Percentiles rank a stretch among this genome's conserved stretches.
phyloP scores from a whole-genome alignment of 2,113 vertebrate genomes.

The Harpagus bidentatus region DNA sequence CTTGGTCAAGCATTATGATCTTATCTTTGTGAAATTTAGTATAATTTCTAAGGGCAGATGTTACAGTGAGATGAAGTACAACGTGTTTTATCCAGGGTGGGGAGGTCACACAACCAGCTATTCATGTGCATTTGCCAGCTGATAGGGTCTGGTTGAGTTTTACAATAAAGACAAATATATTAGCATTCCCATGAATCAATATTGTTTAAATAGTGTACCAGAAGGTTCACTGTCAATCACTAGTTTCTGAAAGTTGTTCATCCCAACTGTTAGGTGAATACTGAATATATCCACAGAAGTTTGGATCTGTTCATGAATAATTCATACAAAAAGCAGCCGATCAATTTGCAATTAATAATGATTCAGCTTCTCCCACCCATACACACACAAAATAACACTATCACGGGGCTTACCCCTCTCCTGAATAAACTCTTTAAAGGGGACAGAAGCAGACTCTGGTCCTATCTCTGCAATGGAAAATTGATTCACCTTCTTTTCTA shows the following conservation, averaged over 20 bases:
- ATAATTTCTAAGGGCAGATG: neutral
- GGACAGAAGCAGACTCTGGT: neutral
- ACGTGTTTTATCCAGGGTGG: neutral
- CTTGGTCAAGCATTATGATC: neutral
- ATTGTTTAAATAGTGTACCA: conserved; percentile 65
- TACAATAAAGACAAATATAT: conserved; percentile 33
- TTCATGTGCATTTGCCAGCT: conserved; percentile 2
- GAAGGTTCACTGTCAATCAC: conserved; percentile 67
- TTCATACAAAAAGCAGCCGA: conserved; percentile 23
- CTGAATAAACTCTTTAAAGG: neutral
- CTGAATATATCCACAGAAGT: conserved; percentile 63
- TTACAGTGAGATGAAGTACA: neutral
- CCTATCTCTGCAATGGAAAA: neutral
- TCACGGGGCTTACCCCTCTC: neutral
- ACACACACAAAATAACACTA: neutral
- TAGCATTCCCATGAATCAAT: conserved; percentile 52
- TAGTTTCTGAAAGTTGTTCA: conserved; percentile 67
- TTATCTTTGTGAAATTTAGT: neutral
- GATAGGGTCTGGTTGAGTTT: conserved; percentile 34
- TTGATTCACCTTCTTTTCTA: conserved; percentile 16
- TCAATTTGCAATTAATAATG: conserved; percentile 65
- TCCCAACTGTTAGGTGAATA: conserved; percentile 69
- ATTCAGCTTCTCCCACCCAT: conserved; percentile 50
- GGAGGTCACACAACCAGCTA: neutral
- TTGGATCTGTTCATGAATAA: conserved; percentile 68